Conservation (phyloP, 2,797 vertebrate species). For the Nyctalus aviator region DNA sequence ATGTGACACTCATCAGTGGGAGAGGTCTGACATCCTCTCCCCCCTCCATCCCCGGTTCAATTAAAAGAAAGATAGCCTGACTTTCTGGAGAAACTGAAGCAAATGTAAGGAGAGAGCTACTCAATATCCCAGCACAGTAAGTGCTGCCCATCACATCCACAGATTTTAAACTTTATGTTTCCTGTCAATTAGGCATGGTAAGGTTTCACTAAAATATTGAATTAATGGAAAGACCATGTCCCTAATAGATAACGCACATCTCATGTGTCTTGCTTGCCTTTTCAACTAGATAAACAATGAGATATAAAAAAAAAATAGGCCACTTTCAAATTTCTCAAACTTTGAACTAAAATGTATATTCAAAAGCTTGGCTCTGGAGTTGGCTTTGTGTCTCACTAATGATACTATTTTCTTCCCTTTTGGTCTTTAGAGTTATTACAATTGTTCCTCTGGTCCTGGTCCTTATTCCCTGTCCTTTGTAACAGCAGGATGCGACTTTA, state of each 20-base stretch:
- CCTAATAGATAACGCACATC: constrained; percentile 14
- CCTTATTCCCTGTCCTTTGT: not conserved
- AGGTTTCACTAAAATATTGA: constrained; percentile 48
- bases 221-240: constrained; percentile 53
- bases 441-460: not conserved
- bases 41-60: constrained; percentile 46
- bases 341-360: constrained; percentile 30
- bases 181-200: constrained; percentile 52
- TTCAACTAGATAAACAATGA: constrained; percentile 71
- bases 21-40: not conserved
- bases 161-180: constrained; percentile 44
- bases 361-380: constrained; percentile 4
- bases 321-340: constrained; percentile 52
- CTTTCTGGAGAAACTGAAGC: constrained; percentile 36
- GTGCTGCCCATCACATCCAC: not conserved
- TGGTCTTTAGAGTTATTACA: not conserved
- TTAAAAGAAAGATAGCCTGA: constrained; percentile 54
- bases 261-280: constrained; percentile 39
- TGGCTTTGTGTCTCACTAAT: not conserved
- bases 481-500: not conserved
- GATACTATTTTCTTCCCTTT: not conserved
- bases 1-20: constrained; percentile 62
- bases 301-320: constrained; percentile 57
- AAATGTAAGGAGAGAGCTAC: not conserved
- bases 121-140: not conserved